These are phyloP conservation scores for Heliconius congener DNA, from an alignment of 1,140 invertebrate species.

Conservation along the genomic window DNA sequence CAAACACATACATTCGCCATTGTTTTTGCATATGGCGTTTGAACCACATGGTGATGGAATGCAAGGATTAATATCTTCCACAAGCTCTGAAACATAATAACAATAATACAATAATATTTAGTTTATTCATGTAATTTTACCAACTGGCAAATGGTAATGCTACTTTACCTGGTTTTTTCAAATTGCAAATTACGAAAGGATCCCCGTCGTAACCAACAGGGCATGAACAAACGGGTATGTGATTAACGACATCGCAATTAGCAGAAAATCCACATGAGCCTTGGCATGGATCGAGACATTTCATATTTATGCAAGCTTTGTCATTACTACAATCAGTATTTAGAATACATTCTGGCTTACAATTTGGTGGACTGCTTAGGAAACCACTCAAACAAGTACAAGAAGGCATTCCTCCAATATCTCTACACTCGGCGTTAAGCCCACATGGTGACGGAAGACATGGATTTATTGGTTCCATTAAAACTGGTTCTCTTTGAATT, in stretches of 20 bases:
- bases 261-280: conserved; percentile 91
- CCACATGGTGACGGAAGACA: conserved; percentile 91
- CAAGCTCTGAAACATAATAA: conserved; percentile 53
- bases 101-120: no score
- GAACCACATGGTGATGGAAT: conserved; percentile 87
- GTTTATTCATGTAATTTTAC: background rate
- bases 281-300: conserved; percentile 92
- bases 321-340: conserved; percentile 90
- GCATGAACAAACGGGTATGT: conserved; percentile 90
- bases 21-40: conserved; percentile 83
- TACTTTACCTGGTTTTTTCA: conserved; percentile 79
- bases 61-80: conserved; percentile 81
- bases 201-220: conserved; percentile 87
- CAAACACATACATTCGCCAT: conserved; percentile 85
- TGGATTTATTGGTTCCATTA: conserved; percentile 79
- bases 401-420: conserved; percentile 87
- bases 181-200: conserved; percentile 84
- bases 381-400: conserved; percentile 88
- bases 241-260: conserved; percentile 89
- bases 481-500: conserved; percentile 47
- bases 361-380: conserved; percentile 86
- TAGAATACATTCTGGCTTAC: conserved; percentile 90
- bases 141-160: background rate
- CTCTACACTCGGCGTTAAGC: conserved; percentile 90
- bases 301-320: conserved; percentile 90